Conservation (phyloP, 37 sponge, comb jelly and placozoan genomes). For the Haliclona indistincta region DNA sequence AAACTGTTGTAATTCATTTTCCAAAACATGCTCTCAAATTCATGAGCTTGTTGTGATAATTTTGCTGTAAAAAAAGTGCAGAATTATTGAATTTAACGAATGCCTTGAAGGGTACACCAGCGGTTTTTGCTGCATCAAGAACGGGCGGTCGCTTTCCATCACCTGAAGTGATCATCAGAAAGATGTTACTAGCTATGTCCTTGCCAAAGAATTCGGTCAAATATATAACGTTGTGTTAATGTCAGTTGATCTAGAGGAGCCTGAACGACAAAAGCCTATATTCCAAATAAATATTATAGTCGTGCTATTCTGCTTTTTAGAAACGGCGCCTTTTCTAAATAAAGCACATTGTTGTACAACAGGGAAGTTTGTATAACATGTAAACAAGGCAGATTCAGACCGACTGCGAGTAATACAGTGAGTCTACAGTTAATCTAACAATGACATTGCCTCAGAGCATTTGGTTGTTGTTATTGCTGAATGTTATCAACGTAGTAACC, state of each 20-base stretch:
- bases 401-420: too few relatives aligned
- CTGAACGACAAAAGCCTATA: constrained; percentile 70
- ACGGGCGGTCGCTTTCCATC: neutral
- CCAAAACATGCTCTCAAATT: neutral
- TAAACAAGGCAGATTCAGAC: too few relatives aligned
- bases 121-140: neutral
- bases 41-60: neutral
- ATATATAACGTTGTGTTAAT: constrained; percentile 59
- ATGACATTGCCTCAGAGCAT: too few relatives aligned
- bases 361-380: too few relatives aligned
- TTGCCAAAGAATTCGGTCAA: constrained; percentile 70
- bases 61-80: neutral
- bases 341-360: too few relatives aligned
- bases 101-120: neutral
- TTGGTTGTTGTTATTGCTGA: too few relatives aligned
- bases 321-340: too few relatives aligned
- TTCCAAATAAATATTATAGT: too few relatives aligned
- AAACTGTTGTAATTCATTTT: neutral
- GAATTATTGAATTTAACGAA: neutral
- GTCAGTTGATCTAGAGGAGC: constrained; percentile 64
- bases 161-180: neutral
- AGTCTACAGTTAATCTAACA: too few relatives aligned
- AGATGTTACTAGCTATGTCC: constrained; percentile 33
- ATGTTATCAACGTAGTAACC: too few relatives aligned
- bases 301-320: too few relatives aligned